A percentile compares a stretch with the other conserved stretches of the same genome.
Evolutionary conservation across 2,113 vertebrate genomes (phyloP).

Genomic region (Cathartes aura): DNA sequence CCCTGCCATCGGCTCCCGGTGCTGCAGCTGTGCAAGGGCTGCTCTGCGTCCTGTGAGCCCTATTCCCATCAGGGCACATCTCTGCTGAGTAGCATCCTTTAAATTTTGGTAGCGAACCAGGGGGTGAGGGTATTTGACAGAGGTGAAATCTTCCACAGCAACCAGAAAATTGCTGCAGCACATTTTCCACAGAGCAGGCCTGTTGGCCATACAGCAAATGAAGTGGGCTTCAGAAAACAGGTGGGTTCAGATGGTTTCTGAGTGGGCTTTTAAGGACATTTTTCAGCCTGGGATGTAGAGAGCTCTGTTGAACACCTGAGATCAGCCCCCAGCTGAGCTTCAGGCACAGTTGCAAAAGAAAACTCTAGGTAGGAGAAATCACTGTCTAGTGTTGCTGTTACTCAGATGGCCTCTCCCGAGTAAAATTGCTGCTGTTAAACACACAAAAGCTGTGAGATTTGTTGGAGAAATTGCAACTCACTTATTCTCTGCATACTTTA

Average conservation of each 20-base stretch:
- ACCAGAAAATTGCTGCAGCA: background rate
- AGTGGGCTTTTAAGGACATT: background rate
- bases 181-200: background rate
- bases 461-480: background rate
- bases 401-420: background rate
- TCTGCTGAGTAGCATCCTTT: background rate
- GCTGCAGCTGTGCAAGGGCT: background rate
- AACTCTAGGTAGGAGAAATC: background rate
- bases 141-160: background rate
- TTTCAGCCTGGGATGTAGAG: background rate
- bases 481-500: background rate
- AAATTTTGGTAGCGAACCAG: background rate
- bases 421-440: background rate
- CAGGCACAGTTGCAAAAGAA: rapidly evolving
- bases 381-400: background rate
- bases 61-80: background rate
- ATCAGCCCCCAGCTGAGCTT: background rate
- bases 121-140: background rate
- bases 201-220: background rate
- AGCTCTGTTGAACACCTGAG: background rate
- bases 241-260: background rate
- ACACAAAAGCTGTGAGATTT: background rate
- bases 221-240: background rate
- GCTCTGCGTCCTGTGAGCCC: background rate
- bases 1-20: background rate